Base-by-base conservation (phyloP, 2,113 vertebrate genomes). In the Notothenia rossii region DNA sequence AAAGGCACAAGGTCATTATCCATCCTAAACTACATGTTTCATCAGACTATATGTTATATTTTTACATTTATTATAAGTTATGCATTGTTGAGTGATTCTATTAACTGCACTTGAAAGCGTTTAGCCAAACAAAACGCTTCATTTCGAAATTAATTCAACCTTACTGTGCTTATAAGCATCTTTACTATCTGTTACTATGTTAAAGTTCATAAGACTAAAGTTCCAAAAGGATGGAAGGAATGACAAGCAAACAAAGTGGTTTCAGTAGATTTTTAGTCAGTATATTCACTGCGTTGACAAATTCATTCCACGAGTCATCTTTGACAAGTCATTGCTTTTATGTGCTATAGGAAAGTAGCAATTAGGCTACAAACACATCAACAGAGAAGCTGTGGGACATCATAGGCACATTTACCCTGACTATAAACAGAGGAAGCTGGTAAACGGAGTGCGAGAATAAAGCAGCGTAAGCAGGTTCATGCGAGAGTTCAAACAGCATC, bases 391-490 rank as follows among this genome's bases (percentile, higher is more conserved):
- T 73, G 73, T 74, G 81, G 59, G 69, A 82, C 75, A 86, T 86
- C 25, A 67, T 80, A 67, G 73, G 63, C 79, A 75, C 69, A 92
- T 90, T 50, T 79, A 54, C 75, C 78, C 25, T 82, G 81, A 85
- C 83, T 75, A 81, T 76, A 86, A 87, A 88, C 81, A 83, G 64
- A 84, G 74, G 58, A 81, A 64, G 72, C 76, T 62, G 65, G 29
- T 25, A 58, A 73, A 61, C 50, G 20, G 15, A 46, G 55, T 9
- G 51, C 15, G 69, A 78, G 76, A 66, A 84, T 72, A 69, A 81
- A 60, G 75, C 75, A 61, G 62, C 72, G 65, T 67, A 87, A 82
- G 82, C 86, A 86, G 84, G 85, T 89, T 86, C 74, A 86, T 68
- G 65, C 22, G 48, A 66, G 67, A 81, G 78, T 84, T 89, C 75